Base-by-base conservation (phyloP, 2,888 invertebrate species). In the Eremobia ochroleuca region DNA sequence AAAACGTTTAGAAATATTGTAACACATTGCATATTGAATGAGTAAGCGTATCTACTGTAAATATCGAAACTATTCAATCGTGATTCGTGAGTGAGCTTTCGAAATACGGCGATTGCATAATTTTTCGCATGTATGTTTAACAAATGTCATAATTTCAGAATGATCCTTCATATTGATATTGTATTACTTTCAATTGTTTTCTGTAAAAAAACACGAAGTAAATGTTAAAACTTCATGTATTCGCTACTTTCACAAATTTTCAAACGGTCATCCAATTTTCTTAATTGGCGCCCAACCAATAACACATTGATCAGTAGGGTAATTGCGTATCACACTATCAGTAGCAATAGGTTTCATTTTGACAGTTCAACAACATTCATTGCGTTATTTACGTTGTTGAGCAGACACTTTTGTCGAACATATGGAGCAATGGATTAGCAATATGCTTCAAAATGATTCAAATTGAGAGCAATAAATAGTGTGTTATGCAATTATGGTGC, bases 1-100 rank as follows among this genome's bases (percentile, higher is more conserved):
- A 13, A 31, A 43, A 28, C n/a, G n/a, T n/a, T n/a, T n/a, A n/a
- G 13, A 68, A 62, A 67, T 55, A 82, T 69, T 82, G 25, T n/a
- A 74, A 74, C 49, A 83, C 34, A 70, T 40, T 37, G 28, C 34
- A 61, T 66, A 68, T 40, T 73, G 37, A 62, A 78, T n/a, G 49
- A 69, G 49, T 75, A n/a, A 72, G n/a, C 34, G 59, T 52, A 69
- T 66, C 55, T 65, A 62, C 25, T 68, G 64, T 81, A 69, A 81
- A 81, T 61, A 72, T 66, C 28, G 21, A 68, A 81, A 69, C 52
- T 78, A 69, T 59, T 73, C 3, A 40, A 9, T 65, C 25, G 59
- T 9, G 43, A 52, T 49, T 69, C 52, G 46, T n/a, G 64, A 64
- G 43, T 46, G 15, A 40, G 34, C 37, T 81, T 83, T 72, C 64